phyloP scores from a whole-genome alignment of 2,888 invertebrate genomes.

The Ceriagrion tenellum region DNA sequence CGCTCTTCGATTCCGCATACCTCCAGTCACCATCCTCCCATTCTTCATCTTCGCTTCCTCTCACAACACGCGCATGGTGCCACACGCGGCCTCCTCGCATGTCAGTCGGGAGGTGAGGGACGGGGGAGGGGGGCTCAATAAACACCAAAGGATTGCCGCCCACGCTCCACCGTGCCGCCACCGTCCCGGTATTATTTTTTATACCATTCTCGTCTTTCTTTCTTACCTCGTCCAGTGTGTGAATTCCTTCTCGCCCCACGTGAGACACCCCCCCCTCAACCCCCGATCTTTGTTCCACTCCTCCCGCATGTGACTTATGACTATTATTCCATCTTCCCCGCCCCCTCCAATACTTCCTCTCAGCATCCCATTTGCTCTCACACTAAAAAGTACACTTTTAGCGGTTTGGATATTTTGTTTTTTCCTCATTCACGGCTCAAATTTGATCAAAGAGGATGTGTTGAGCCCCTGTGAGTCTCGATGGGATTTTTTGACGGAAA shows the following conservation, averaged over 20 bases:
- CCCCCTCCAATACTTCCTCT: neutral
- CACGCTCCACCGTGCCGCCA: neutral
- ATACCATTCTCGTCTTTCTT: neutral
- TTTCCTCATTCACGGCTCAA: neutral
- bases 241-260: neutral
- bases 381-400: neutral
- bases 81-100: neutral
- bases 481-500: neutral
- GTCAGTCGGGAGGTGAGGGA: neutral
- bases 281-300: neutral
- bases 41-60: neutral
- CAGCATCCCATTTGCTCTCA: neutral
- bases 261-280: no score
- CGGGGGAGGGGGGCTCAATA: neutral
- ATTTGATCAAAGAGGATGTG: neutral
- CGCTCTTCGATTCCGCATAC: neutral
- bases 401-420: neutral
- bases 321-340: neutral
- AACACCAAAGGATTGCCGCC: conserved; percentile 23
- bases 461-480: neutral
- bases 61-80: neutral
- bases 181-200: neutral
- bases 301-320: neutral
- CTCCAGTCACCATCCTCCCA: neutral
- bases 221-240: neutral